Conservation (phyloP, 2,113 vertebrate species). For the Aphelocoma coerulescens region DNA sequence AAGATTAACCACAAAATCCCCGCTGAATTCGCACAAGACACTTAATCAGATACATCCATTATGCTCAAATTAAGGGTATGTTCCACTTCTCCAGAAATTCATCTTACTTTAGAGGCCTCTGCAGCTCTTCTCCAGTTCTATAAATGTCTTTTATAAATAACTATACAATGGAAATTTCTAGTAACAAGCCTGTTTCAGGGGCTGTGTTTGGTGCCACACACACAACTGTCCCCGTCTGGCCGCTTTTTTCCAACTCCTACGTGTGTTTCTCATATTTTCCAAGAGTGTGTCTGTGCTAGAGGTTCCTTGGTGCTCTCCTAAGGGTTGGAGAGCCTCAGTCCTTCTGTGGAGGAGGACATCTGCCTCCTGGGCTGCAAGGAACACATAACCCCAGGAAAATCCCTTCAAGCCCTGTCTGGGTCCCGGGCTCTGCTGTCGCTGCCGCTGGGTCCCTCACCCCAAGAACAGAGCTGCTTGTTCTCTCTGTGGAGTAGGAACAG, state of each 20-base stretch:
- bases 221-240: not conserved
- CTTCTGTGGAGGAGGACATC: not conserved
- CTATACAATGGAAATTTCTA: not conserved
- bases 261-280: not conserved
- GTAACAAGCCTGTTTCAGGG: not conserved
- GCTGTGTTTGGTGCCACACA: not conserved
- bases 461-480: constrained; percentile 34
- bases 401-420: not conserved
- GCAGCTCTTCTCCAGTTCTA: not conserved
- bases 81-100: not conserved
- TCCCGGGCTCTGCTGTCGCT: not conserved
- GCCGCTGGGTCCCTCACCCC: not conserved
- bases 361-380: not conserved
- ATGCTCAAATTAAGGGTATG: not conserved
- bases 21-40: not conserved
- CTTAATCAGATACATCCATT: not conserved
- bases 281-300: not conserved
- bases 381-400: not conserved
- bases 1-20: not conserved
- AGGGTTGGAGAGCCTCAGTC: not conserved
- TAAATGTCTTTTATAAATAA: not conserved
- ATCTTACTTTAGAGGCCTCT: not conserved
- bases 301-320: not conserved
- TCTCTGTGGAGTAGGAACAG: not conserved
- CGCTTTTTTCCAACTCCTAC: not conserved